Evolutionary conservation across 2,113 vertebrate species (phyloP).

Genomic region (Scopus umbretta): DNA sequence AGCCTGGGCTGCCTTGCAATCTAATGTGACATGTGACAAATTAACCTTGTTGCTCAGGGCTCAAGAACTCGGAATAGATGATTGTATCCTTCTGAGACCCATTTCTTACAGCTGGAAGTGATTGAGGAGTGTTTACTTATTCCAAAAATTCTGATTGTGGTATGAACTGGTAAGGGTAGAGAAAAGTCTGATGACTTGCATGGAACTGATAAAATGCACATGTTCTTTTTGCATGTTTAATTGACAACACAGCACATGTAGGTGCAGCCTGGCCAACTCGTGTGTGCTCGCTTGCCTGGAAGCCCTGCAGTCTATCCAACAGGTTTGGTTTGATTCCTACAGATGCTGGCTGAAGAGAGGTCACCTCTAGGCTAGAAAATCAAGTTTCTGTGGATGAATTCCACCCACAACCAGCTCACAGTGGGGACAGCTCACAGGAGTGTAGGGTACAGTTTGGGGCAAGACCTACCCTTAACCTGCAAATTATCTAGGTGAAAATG

Average conservation of each 20-base stretch:
- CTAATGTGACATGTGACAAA: background rate
- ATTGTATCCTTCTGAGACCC: background rate
- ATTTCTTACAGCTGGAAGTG: background rate
- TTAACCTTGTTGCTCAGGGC: background rate
- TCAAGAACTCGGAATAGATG: background rate
- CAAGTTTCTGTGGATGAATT: background rate
- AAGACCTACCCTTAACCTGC: background rate
- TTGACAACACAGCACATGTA: background rate
- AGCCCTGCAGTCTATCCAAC: background rate
- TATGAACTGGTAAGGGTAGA: background rate
- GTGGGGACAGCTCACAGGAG: background rate
- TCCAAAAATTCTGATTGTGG: background rate
- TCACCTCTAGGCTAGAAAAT: background rate
- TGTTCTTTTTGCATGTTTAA: background rate
- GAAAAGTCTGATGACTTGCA: background rate
- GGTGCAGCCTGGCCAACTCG: background rate
- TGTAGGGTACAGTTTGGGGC: background rate
- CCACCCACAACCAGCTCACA: background rate
- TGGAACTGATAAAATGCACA: background rate
- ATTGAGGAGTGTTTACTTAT: background rate
- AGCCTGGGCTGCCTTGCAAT: background rate
- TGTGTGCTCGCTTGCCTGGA: background rate
- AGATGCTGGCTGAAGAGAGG: background rate
- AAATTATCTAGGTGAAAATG: background rate
- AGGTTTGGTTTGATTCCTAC: background rate